phyloP scores from a whole-genome alignment of 2,113 vertebrate species.

The Corythornis vintsioides region DNA sequence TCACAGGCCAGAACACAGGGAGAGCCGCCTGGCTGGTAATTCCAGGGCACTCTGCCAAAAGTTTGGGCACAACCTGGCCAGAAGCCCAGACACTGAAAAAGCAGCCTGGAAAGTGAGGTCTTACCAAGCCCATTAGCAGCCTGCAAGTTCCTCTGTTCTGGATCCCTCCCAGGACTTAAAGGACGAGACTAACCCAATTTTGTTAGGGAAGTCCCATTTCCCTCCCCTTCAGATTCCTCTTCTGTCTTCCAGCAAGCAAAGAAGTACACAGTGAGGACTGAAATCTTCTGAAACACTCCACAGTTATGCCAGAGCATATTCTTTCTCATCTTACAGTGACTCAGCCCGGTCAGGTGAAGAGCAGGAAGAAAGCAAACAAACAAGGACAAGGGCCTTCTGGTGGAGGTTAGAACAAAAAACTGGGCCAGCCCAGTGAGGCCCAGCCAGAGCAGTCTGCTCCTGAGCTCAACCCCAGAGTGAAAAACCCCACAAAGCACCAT shows the following conservation, averaged over 20 bases:
- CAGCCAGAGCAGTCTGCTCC: not conserved
- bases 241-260: not conserved
- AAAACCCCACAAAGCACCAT: not conserved
- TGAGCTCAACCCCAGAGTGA: accelerated
- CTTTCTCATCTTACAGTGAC: not conserved
- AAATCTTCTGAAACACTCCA: not conserved
- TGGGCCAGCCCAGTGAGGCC: not conserved
- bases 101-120: conserved; percentile 34
- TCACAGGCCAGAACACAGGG: not conserved
- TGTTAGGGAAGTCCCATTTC: not conserved
- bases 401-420: not conserved
- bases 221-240: not conserved
- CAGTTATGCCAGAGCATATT: not conserved
- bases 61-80: conserved; percentile 36
- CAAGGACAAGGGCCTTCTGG: not conserved
- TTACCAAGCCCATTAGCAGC: conserved; percentile 49
- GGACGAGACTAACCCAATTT: not conserved
- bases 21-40: not conserved
- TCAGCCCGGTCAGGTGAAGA: not conserved
- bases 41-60: conserved; percentile 35
- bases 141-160: not conserved
- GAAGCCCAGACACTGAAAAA: conserved; percentile 44
- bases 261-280: not conserved
- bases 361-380: not conserved
- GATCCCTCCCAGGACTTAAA: not conserved